phyloP scores from a whole-genome alignment of 2,113 vertebrate species.

The Campylomormyrus numenius region DNA sequence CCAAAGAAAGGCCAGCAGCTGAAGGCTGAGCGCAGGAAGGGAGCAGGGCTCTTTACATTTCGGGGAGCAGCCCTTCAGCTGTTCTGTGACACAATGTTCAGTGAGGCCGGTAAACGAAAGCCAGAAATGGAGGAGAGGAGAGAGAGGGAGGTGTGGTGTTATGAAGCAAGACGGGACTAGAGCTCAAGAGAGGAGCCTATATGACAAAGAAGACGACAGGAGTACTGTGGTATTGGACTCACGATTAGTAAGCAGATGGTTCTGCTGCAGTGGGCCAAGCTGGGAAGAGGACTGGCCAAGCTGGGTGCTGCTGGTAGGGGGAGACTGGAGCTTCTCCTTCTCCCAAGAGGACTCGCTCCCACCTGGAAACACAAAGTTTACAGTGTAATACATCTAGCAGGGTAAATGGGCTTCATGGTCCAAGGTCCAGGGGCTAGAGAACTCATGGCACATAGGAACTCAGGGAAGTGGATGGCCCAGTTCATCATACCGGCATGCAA shows the following conservation, averaged over 20 bases:
- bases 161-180: not conserved
- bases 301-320: conserved; percentile 56
- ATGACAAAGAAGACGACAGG: not conserved
- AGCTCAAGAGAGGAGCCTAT: not conserved
- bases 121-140: not conserved
- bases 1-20: not conserved
- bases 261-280: conserved; percentile 69
- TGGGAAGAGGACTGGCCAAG: conserved; percentile 55
- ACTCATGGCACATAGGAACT: not conserved
- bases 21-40: not conserved
- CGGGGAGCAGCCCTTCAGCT: not conserved
- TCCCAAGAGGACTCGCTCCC: conserved; percentile 70
- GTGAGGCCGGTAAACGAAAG: not conserved
- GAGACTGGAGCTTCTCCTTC: conserved; percentile 69
- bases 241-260: conserved; percentile 70
- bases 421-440: not conserved
- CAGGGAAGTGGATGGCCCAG: not conserved
- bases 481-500: not conserved
- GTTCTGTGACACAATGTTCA: not conserved
- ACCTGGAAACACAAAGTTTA: conserved; percentile 50
- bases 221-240: conserved; percentile 36
- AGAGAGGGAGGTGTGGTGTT: no score
- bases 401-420: not conserved
- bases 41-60: not conserved
- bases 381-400: not conserved